phyloP scores from a whole-genome alignment of 2,888 invertebrate species.

The Rhabditophanes sp. region DNA sequence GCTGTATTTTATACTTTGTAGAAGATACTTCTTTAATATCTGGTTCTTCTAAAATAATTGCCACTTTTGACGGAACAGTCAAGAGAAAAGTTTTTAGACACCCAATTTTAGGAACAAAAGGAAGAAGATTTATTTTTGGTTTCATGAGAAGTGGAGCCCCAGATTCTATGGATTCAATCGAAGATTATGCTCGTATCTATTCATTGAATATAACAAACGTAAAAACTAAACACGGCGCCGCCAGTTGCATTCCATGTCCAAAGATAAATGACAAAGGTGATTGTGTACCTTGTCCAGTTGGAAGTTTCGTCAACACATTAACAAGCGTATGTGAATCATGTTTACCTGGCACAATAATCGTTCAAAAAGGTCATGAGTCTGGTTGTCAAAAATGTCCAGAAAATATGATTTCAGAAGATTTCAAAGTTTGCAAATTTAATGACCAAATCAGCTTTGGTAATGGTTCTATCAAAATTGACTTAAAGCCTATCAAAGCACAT shows the following conservation, averaged over 20 bases:
- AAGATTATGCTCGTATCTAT: conserved; percentile 49
- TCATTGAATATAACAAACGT: conserved; percentile 52
- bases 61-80: conserved; percentile 31
- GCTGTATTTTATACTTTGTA: conserved; percentile 51
- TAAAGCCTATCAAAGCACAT: no score
- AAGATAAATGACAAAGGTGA: conserved; percentile 26
- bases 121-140: conserved; percentile 28
- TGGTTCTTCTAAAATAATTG: no score
- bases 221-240: conserved; percentile 48
- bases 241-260: conserved; percentile 47
- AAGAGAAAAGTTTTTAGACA: conserved; percentile 20
- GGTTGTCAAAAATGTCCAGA: no score
- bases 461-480: no score
- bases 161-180: conserved; percentile 20
- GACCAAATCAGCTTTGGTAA: no score
- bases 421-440: no score
- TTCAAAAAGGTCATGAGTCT: no score
- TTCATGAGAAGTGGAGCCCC: conserved; percentile 31
- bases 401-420: no score
- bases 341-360: no score
- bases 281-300: no score
- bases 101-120: conserved; percentile 18
- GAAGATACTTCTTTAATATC: conserved; percentile 46
- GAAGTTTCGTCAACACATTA: no score
- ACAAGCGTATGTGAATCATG: conserved; percentile 49